A percentile compares a stretch with the other conserved stretches of the same genome.
Conservation (phyloP, 2,113 vertebrate species). For the Jacana jacana region DNA sequence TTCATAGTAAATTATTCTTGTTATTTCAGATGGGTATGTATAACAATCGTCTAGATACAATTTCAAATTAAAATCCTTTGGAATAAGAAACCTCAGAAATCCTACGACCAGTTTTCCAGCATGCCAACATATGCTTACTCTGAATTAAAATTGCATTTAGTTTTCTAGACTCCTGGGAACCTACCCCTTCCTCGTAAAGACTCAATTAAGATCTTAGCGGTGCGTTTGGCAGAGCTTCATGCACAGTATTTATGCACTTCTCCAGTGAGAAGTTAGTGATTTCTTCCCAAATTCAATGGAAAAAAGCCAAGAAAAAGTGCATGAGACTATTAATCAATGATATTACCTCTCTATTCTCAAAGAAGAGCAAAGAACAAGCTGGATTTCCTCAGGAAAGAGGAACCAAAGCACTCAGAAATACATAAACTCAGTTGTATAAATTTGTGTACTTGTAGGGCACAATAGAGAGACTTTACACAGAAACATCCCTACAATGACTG, state of each 20-base stretch:
- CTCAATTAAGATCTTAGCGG: not conserved
- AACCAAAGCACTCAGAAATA: not conserved
- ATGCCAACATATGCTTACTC: not conserved
- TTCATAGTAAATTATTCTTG: not conserved
- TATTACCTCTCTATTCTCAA: not conserved
- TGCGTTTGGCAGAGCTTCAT: not conserved
- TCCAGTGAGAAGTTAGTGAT: not conserved
- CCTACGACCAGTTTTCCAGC: not conserved
- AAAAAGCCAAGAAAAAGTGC: not conserved
- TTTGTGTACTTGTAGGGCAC: too few species aligned
- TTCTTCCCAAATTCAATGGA: not conserved
- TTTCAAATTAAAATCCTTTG: not conserved
- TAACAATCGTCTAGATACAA: not conserved
- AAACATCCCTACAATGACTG: not conserved
- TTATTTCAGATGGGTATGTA: not conserved
- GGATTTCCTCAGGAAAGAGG: not conserved
- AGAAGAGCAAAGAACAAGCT: not conserved
- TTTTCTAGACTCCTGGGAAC: not conserved
- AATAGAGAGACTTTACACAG: not conserved
- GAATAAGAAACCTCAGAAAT: not conserved
- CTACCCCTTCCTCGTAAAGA: not conserved
- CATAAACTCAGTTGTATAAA: too few species aligned
- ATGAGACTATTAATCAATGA: not conserved
- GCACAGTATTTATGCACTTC: not conserved
- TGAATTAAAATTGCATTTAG: not conserved